phyloP scores from a whole-genome alignment of 2,797 vertebrate species.

The Setipinna tenuifilis region DNA sequence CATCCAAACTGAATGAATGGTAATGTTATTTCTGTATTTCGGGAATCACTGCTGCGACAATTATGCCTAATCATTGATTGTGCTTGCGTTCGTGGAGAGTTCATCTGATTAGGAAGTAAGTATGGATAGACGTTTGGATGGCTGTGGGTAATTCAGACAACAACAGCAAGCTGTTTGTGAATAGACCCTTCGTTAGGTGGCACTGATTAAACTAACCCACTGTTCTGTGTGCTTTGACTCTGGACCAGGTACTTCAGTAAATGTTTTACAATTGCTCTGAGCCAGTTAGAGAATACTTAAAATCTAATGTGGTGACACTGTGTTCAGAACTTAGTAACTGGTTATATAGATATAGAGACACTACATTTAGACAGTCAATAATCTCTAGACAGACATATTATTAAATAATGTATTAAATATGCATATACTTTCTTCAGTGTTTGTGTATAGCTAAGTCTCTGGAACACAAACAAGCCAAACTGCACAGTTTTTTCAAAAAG shows the following conservation, averaged over 20 bases:
- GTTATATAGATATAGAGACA: not conserved
- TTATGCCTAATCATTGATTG: constrained; percentile 8
- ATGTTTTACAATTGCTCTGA: not conserved
- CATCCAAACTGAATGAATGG: not conserved
- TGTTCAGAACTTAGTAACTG: not conserved
- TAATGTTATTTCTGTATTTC: not conserved
- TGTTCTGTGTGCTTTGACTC: not conserved
- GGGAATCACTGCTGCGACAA: constrained; percentile 7
- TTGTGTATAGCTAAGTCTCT: not conserved
- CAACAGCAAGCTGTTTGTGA: not conserved
- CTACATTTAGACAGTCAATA: not conserved
- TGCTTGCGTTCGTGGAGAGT: not conserved
- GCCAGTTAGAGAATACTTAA: not conserved
- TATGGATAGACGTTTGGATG: not conserved
- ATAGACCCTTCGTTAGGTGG: not conserved
- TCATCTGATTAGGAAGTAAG: not conserved
- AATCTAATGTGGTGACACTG: not conserved
- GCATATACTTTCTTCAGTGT: not conserved
- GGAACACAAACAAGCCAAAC: not conserved
- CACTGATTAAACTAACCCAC: not conserved
- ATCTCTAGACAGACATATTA: not conserved
- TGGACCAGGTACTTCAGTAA: not conserved
- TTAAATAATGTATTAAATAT: not conserved
- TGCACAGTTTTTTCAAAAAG: not conserved
- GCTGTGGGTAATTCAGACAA: not conserved